Evolutionary conservation across 2,888 invertebrate genomes (phyloP), one percentile per base, ranked within the genome.

Genomic region (Saturnia japonica): DNA sequence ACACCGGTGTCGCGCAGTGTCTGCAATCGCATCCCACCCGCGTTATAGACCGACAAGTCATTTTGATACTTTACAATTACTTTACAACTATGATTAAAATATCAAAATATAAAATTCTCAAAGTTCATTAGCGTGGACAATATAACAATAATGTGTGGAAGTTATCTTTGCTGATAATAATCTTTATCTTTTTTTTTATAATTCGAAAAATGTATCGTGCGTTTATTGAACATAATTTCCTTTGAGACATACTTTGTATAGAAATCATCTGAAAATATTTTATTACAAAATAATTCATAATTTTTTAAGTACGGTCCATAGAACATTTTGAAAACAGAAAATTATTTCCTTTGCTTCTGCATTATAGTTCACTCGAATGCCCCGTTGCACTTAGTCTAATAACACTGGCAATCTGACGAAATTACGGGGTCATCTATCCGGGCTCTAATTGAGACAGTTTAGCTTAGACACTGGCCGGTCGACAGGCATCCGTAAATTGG

Each of bases 371-470:
- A 62, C 62, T 70, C 72, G 69, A 72, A 67, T 67, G 81, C 83
- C 79, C 82, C 80, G 77, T 85, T 85, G 85, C 88, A 89, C 86
- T 90, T 88, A 90, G 86, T 86, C 91, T 86, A 87, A 88, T 88
- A 89, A 85, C 87, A 77, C 84, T 77, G 73, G 88, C 76, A 83
- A 84, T 88, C 90, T 86, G 88, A 86, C 90, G 83, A 91, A 92
- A 93, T 92, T 91, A 87, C 89, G 86, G 87, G 91, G 91, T 93
- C 93, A 91, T 91, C 91, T 88, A 89, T 89, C 87, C 83, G 86
- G 86, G 86, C 88, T 87, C 93, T 93, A 93, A 93, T 93, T 93
- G 93, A 93, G 93, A 92, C 91, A 90, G 93, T 92, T 92, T 91
- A 90, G 88, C 85, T 85, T 86, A 89, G 89, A 89, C 88, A 88